These are phyloP conservation scores for Sminthurinus aureus DNA, from an alignment of 2,888 invertebrate genomes.

Conservation along the genomic window DNA sequence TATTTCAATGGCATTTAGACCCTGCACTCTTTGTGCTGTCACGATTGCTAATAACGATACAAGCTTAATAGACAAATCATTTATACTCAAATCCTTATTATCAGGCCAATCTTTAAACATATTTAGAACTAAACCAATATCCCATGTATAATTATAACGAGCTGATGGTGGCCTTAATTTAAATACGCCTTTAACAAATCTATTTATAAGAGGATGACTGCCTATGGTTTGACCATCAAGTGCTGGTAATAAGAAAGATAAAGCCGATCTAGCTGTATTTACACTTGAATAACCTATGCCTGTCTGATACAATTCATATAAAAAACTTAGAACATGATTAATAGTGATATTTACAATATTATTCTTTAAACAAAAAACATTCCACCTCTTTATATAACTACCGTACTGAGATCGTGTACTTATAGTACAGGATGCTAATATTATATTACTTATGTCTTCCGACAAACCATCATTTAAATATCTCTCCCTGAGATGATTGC, in stretches of 20 bases:
- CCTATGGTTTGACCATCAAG: neutral
- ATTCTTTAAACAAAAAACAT: neutral
- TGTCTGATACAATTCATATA: neutral
- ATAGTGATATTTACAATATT: neutral
- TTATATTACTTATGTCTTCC: neutral
- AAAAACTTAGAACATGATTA: neutral
- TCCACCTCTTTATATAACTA: neutral
- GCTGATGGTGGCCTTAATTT: neutral
- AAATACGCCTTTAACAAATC: conserved; percentile 15
- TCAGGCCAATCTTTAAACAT: neutral
- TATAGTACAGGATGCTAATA: neutral
- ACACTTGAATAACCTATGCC: conserved; percentile 5
- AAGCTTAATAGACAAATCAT: neutral
- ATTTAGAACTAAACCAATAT: neutral
- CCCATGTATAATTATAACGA: conserved; percentile 3
- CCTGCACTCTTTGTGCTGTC: conserved; percentile 14
- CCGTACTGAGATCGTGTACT: neutral
- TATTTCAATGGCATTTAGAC: neutral
- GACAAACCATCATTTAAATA: conserved; percentile 3
- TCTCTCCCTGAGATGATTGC: neutral
- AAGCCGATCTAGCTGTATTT: neutral
- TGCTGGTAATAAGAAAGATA: neutral
- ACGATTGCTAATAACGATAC: conserved; percentile 9
- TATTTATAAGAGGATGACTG: neutral
- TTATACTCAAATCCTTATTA: neutral